Percentiles rank a stretch among this genome's conserved stretches.
phyloP scores from a whole-genome alignment of 2,888 invertebrate species.

The Andrena camellia region DNA sequence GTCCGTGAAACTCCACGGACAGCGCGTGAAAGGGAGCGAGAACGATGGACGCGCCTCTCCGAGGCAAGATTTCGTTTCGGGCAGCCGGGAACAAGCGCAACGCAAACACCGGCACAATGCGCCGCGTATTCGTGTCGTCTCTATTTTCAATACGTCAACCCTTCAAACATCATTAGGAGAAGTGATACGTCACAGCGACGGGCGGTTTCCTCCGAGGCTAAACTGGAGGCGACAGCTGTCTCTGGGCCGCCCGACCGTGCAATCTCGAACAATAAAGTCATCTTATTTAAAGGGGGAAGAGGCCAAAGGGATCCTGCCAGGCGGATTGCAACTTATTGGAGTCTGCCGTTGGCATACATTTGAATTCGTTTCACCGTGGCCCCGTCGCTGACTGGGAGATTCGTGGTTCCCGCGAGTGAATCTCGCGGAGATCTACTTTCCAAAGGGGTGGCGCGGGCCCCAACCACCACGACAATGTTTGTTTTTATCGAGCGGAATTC shows the following conservation, averaged over 20 bases:
- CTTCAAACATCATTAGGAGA: constrained; percentile 20
- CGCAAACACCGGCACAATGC: background rate
- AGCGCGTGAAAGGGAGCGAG: background rate
- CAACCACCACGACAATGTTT: constrained; percentile 66
- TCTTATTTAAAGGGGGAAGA: constrained; percentile 48
- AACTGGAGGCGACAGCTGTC: constrained; percentile 45
- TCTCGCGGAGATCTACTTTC: constrained; percentile 57
- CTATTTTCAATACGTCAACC: constrained; percentile 27
- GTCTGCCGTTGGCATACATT: constrained; percentile 51
- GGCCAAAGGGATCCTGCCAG: constrained; percentile 37
- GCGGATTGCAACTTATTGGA: constrained; percentile 56
- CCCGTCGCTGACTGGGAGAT: constrained; percentile 36
- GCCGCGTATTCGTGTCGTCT: background rate
- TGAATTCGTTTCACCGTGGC: constrained; percentile 59
- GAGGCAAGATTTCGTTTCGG: background rate
- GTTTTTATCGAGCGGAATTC: constrained; percentile 77
- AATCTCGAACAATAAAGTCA: constrained; percentile 51
- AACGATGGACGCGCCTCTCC: background rate
- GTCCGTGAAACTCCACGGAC: background rate
- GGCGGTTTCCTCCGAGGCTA: constrained; percentile 1
- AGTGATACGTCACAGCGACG: constrained; percentile 5
- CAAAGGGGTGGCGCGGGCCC: constrained; percentile 23
- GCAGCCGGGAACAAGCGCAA: background rate
- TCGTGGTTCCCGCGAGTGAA: constrained; percentile 42
- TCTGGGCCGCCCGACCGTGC: constrained; percentile 9